Conservation (phyloP, 2,113 vertebrate genomes). For the Actinemys pallida region DNA sequence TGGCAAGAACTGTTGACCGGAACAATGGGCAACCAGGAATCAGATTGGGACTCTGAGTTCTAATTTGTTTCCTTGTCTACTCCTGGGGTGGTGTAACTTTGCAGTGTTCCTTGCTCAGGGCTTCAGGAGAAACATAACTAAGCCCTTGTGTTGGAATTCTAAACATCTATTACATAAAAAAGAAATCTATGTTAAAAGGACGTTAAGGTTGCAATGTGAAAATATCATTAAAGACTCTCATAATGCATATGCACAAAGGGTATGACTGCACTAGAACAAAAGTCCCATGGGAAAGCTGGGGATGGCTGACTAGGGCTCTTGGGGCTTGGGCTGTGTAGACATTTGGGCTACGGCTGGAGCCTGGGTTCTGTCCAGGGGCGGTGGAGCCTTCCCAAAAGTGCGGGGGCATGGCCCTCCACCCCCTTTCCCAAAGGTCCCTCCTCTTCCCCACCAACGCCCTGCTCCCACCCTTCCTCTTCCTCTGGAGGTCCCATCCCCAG, state of each 20-base stretch:
- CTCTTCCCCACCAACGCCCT: no score
- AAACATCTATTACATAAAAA: not conserved
- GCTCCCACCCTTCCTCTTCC: no score
- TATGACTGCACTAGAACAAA: not conserved
- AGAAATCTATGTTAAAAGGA: not conserved
- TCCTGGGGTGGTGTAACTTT: not conserved
- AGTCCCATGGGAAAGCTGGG: not conserved
- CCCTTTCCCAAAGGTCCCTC: no score
- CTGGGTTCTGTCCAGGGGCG: not conserved
- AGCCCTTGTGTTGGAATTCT: not conserved
- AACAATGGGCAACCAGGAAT: not conserved
- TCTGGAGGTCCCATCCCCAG: no score
- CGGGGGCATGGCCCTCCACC: no score
- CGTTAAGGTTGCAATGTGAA: not conserved
- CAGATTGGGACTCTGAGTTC: not conserved
- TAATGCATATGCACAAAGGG: not conserved
- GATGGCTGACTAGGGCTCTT: not conserved
- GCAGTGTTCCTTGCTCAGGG: not conserved
- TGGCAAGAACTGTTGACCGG: not conserved
- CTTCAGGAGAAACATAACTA: not conserved
- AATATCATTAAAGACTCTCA: fast-evolving
- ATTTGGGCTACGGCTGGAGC: not conserved
- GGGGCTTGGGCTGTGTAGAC: not conserved
- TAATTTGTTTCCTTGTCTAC: not conserved
- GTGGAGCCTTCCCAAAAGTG: no score